Base-by-base conservation (phyloP, 2,797 vertebrate species). In the Falco concolor region DNA sequence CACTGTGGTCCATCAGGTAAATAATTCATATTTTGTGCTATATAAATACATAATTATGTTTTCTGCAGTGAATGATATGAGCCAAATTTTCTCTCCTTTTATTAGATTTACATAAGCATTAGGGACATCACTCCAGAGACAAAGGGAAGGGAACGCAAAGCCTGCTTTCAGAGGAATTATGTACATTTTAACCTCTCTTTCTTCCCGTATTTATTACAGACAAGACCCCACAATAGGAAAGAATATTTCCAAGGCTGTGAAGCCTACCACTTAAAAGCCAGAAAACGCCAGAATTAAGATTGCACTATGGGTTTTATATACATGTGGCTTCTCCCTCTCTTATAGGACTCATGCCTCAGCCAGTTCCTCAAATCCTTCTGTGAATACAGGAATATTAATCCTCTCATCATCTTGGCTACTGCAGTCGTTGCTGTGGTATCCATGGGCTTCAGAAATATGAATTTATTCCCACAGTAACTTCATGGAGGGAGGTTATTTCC, bases 1-100 rank as follows among this genome's bases (percentile, higher is more conserved):
- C 65, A 59, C 76, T 57, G 47, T 30, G 59, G 65, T 85, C 68
- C 75, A 84, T 79, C 84, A 95, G 72, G 82, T 95, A 94, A 96
- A 96, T 95, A 95, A 97, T 95, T 95, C 65, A 91, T 96, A 61
- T 72, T 92, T 96, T 89, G 23, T 56, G 28, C 83, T 80, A n/a
- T 82, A 79, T 85, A 95, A 93, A 93, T 89, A 54, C 11, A 9
- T 65, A 94, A 70, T 59, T 93, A 16, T 76, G 60, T 87, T 94
- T 89, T 91, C 42, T 78, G 13, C 60, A 54, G 45, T 61, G 79
- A 87, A 87, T 77, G 27, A 85, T 79, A 90, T 91, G 81, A 34
- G 30, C 10, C 30, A 68, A 81, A 60, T 44, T 83, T 93, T 80
- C 6, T 56, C 11, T 82, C 12, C n/a, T 90, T 77, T 70, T 83